A percentile compares a stretch with the other conserved stretches of the same genome.
phyloP scores from a whole-genome alignment of 2,797 vertebrate genomes.

The Nothura maculosa region DNA sequence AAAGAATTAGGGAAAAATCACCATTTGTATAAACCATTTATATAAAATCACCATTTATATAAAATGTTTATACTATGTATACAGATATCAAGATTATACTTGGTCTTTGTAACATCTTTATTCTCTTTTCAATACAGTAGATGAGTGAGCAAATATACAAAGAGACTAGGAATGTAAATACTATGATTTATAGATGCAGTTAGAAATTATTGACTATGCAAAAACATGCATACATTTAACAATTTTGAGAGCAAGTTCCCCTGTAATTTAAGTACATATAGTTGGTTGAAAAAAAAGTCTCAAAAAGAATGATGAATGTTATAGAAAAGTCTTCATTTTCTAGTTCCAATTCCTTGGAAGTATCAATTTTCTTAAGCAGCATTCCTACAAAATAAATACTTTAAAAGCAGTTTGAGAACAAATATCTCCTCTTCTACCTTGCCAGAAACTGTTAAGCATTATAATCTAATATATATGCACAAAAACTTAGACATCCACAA shows the following conservation, averaged over 20 bases:
- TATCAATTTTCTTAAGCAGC: not conserved
- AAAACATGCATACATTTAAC: not conserved
- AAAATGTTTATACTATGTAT: not conserved
- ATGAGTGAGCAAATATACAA: not conserved
- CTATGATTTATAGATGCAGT: not conserved
- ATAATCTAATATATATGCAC: not conserved
- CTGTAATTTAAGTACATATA: not conserved
- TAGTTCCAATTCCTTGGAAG: not conserved
- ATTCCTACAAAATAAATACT: not conserved
- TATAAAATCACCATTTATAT: not conserved
- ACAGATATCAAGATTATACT: not conserved
- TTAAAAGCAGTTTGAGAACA: not conserved
- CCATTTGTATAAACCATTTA: too few species aligned
- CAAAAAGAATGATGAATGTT: not conserved
- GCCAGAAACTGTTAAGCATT: not conserved
- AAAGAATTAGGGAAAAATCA: fast-evolving
- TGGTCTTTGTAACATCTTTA: not conserved
- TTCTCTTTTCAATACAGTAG: not conserved
- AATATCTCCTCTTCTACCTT: not conserved
- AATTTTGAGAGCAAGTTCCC: not conserved
- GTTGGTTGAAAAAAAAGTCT: not conserved
- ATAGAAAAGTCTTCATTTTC: not conserved
- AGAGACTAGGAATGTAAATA: not conserved
- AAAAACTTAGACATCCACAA: not conserved
- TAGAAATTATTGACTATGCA: not conserved